Evolutionary conservation across 1,140 invertebrate species (phyloP).

Genomic region (Conopomorpha cramerella): DNA sequence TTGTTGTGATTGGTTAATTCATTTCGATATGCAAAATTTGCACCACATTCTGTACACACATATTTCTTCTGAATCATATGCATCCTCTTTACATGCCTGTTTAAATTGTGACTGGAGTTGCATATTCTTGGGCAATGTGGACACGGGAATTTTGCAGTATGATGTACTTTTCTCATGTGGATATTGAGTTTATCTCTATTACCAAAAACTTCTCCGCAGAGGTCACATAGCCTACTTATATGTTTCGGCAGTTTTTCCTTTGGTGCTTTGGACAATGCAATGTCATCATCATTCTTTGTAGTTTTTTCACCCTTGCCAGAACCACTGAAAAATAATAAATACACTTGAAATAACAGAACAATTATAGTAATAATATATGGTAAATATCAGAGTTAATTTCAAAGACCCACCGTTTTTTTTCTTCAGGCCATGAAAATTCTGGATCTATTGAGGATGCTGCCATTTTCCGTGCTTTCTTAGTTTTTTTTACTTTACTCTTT

Average conservation of each 20-base stretch:
- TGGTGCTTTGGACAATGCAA: no score
- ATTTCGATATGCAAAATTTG: slow-evolving; percentile 39
- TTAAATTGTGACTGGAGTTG: slow-evolving; percentile 36
- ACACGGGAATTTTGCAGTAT: slow-evolving; percentile 23
- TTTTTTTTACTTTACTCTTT: slow-evolving; percentile 11
- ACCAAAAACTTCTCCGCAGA: slow-evolving; percentile 34
- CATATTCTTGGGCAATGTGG: slow-evolving; percentile 31
- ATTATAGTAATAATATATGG: no score
- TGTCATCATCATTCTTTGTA: no score
- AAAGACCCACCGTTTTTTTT: no score
- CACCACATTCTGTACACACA: slow-evolving; percentile 38
- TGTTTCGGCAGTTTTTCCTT: not conserved
- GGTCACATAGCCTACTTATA: slow-evolving; percentile 29
- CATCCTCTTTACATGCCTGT: slow-evolving; percentile 38
- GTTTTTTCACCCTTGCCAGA: no score
- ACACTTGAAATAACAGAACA: no score
- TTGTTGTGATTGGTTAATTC: slow-evolving; percentile 36
- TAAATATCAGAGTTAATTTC: no score
- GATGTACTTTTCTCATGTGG: slow-evolving; percentile 30
- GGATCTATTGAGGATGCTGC: slow-evolving; percentile 15
- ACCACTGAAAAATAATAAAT: no score
- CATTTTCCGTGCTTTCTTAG: slow-evolving; percentile 17
- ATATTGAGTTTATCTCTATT: slow-evolving; percentile 20
- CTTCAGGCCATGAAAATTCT: slow-evolving; percentile 4
- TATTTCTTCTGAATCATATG: slow-evolving; percentile 38